A percentile compares a stretch with the other conserved stretches of the same genome.
phyloP scores from a whole-genome alignment of 2,888 invertebrate species.

The Abscondita cerata region DNA sequence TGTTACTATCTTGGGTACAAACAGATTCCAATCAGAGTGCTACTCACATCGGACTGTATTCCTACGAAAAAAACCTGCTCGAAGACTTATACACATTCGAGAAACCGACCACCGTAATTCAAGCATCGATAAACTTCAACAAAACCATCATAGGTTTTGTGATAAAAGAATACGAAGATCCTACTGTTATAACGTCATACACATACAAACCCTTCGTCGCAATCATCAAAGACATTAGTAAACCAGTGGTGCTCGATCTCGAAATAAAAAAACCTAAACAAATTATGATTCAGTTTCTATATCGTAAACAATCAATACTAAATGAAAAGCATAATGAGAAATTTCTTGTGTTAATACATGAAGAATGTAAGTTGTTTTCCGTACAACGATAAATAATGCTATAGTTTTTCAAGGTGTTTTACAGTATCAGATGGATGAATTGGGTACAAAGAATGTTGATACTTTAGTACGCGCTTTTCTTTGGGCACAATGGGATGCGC shows the following conservation, averaged over 20 bases:
- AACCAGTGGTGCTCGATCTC: slow-evolving; percentile 49
- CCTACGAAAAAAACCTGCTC: slow-evolving; percentile 66
- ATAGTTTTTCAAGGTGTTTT: slow-evolving; percentile 49
- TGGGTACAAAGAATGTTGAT: slow-evolving; percentile 52
- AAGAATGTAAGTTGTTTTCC: slow-evolving; percentile 70
- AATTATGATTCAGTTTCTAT: slow-evolving; percentile 81
- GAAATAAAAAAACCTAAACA: slow-evolving; percentile 71
- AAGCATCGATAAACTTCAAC: slow-evolving; percentile 78
- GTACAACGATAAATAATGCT: no score
- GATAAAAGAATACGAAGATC: slow-evolving; percentile 62
- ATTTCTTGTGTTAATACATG: slow-evolving; percentile 76
- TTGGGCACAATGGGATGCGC: slow-evolving; percentile 89
- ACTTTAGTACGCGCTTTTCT: slow-evolving; percentile 73
- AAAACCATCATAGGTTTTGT: slow-evolving; percentile 74
- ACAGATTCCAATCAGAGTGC: slow-evolving; percentile 40
- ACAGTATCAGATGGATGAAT: slow-evolving; percentile 49
- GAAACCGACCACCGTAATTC: slow-evolving; percentile 72
- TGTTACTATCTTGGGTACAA: slow-evolving; percentile 72
- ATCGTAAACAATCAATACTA: slow-evolving; percentile 62
- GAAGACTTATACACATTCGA: slow-evolving; percentile 69
- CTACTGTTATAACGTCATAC: slow-evolving; percentile 40
- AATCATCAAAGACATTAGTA: slow-evolving; percentile 58
- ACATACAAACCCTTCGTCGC: slow-evolving; percentile 71
- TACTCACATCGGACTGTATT: slow-evolving; percentile 67
- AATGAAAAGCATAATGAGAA: slow-evolving; percentile 64